A percentile compares a stretch with the other conserved stretches of the same genome.
Conservation (phyloP, 1,140 invertebrate genomes). For the Pogonognathellus flavescens region DNA sequence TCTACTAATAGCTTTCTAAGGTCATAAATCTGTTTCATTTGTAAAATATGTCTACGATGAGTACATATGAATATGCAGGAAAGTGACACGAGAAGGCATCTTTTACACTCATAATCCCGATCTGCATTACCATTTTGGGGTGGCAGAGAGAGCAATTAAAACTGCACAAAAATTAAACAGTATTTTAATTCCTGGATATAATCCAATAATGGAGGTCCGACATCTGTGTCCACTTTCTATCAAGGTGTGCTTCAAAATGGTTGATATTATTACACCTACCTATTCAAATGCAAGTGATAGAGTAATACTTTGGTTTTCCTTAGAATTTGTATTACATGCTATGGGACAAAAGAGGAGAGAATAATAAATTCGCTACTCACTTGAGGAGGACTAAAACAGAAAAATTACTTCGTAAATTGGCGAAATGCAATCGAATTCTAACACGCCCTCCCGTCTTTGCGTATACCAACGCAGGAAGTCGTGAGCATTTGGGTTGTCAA, state of each 20-base stretch:
- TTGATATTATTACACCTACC: not conserved
- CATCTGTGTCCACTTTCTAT: conserved; percentile 60
- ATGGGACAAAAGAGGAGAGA: not conserved
- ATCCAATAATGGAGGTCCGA: not conserved
- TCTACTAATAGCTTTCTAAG: too few species aligned
- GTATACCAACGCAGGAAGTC: conserved; percentile 6
- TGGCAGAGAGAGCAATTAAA: conserved; percentile 51
- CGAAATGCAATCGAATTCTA: not conserved
- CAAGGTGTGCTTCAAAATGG: conserved; percentile 33
- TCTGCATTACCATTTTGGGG: conserved; percentile 39
- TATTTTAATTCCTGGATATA: conserved; percentile 42
- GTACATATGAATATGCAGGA: conserved; percentile 30
- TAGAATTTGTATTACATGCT: conserved; percentile 7
- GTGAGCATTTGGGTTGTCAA: conserved; percentile 2
- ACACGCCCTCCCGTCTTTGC: not conserved
- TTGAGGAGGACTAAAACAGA: conserved; percentile 2
- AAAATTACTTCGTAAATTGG: conserved; percentile 15
- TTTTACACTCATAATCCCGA: conserved; percentile 56
- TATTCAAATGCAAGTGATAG: not conserved
- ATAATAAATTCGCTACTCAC: not conserved
- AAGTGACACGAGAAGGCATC: conserved; percentile 52
- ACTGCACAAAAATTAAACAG: conserved; percentile 26
- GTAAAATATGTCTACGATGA: too few species aligned
- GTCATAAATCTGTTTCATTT: too few species aligned
- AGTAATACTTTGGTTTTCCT: not conserved